These are phyloP conservation scores for Nomada ruficornis DNA, from an alignment of 2,888 invertebrate genomes.

Conservation along the genomic window DNA sequence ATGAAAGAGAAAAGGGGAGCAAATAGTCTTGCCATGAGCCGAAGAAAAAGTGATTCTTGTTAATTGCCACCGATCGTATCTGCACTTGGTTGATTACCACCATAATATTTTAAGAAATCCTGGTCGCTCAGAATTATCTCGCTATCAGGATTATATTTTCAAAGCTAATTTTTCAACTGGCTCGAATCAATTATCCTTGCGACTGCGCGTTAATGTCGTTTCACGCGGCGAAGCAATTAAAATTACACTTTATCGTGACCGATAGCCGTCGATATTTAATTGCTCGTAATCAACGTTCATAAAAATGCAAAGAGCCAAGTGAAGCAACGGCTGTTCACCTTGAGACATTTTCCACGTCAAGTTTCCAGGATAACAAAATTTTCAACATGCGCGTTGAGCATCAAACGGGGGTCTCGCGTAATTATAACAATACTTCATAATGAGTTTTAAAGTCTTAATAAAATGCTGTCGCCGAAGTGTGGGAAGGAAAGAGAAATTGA, in stretches of 20 bases:
- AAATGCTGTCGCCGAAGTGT: not conserved
- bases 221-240: constrained; percentile 37
- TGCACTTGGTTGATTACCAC: constrained; percentile 15
- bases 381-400: not conserved
- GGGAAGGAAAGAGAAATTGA: not conserved
- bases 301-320: constrained; percentile 17
- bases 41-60: constrained; percentile 23
- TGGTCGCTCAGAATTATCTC: constrained; percentile 30
- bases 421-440: constrained; percentile 19
- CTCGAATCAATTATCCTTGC: constrained; percentile 44
- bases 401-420: not conserved
- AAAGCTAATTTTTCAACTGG: constrained; percentile 24
- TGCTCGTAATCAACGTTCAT: constrained; percentile 15
- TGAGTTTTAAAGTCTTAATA: not conserved
- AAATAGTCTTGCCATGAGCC: not conserved
- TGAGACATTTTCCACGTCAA: constrained; percentile 13
- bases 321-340: not conserved
- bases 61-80: constrained; percentile 6
- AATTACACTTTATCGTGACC: constrained; percentile 38
- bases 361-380: constrained; percentile 7
- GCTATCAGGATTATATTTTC: constrained; percentile 19
- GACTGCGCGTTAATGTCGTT: constrained; percentile 40
- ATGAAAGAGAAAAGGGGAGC: not conserved
- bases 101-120: constrained; percentile 25
- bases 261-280: constrained; percentile 33